A percentile compares a stretch with the other conserved stretches of the same genome.
These are phyloP conservation scores for Enteromius mattozi DNA, from an alignment of 2,797 vertebrate species.

Conservation along the genomic window DNA sequence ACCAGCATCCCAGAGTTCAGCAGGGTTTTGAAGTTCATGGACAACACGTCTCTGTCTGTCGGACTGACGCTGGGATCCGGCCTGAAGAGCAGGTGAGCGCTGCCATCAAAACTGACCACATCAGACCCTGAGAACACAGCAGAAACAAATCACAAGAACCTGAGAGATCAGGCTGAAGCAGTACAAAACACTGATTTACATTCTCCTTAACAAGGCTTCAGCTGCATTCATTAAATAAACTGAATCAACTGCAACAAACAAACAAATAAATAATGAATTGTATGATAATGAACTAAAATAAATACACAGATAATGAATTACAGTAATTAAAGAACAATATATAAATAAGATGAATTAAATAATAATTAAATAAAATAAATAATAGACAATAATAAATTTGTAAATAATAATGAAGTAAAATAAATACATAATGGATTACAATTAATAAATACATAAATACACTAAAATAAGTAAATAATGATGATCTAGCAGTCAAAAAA, in stretches of 20 bases:
- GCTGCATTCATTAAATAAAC: no score
- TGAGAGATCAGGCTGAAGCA: neutral
- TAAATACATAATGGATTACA: neutral
- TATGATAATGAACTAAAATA: neutral
- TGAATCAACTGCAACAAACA: neutral
- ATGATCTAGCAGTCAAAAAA: neutral
- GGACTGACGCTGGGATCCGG: slow-evolving; percentile 76
- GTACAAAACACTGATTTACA: neutral
- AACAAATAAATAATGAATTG: neutral
- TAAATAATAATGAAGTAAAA: neutral
- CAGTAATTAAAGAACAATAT: neutral
- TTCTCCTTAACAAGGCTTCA: neutral
- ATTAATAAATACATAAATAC: neutral
- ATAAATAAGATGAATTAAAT: neutral
- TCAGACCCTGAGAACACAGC: slow-evolving; percentile 82
- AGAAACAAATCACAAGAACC: neutral
- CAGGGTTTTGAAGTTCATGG: slow-evolving; percentile 89
- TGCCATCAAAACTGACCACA: slow-evolving; percentile 86
- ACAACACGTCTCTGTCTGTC: slow-evolving; percentile 80
- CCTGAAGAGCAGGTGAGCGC: slow-evolving; percentile 85
- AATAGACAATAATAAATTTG: neutral
- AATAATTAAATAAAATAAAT: neutral
- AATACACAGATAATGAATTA: neutral
- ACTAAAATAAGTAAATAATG: neutral
- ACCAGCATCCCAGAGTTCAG: slow-evolving; percentile 87